These are phyloP conservation scores for Lagorchestes hirsutus DNA, from an alignment of 2,797 vertebrate genomes.

Conservation along the genomic window DNA sequence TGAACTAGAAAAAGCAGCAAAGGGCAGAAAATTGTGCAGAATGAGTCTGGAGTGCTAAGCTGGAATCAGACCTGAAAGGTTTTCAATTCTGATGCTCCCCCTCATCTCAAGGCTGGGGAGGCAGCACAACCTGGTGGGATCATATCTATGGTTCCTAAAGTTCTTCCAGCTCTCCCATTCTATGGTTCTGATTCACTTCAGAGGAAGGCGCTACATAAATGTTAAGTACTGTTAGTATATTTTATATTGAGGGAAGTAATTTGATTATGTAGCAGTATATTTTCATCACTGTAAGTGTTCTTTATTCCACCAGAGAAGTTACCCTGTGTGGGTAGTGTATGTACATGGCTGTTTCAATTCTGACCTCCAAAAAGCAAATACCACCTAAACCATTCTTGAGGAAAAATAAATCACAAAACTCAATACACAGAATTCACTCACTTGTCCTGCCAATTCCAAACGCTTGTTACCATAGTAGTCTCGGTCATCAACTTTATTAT, in stretches of 20 bases:
- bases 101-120: background rate
- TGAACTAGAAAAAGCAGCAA: too few species aligned
- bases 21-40: background rate
- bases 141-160: background rate
- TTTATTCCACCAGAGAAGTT: background rate
- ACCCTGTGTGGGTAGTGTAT: background rate
- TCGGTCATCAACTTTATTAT: conserved; percentile 98
- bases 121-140: background rate
- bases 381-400: conserved; percentile 50
- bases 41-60: background rate
- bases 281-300: conserved; percentile 37
- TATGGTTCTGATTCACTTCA: background rate
- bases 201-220: background rate
- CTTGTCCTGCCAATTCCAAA: conserved; percentile 98
- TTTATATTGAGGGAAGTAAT: background rate
- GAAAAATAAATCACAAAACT: conserved; percentile 41
- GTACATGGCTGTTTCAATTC: conserved; percentile 13
- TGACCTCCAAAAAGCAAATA: conserved; percentile 26
- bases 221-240: background rate
- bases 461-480: conserved; percentile 99
- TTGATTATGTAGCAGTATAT: background rate
- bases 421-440: conserved; percentile 76
- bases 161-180: background rate
- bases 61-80: background rate
- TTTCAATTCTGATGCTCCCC: background rate